Evolutionary conservation across 2,888 invertebrate species (phyloP).

Genomic region (Pammene aurita): DNA sequence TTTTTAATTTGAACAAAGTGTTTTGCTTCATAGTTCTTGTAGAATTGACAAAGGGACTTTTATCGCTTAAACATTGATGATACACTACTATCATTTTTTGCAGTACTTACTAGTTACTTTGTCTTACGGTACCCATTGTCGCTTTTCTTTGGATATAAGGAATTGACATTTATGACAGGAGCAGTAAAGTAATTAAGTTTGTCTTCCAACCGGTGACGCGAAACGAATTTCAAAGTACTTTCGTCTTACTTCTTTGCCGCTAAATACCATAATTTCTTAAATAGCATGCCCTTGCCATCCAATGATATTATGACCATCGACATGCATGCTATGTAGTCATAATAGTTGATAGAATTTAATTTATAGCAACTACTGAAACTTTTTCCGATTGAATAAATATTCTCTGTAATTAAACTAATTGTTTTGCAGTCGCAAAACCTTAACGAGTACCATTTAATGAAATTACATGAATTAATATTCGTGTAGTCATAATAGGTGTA

Average conservation of each 20-base stretch:
- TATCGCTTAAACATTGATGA: background rate
- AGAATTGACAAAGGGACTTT: background rate
- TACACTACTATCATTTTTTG: slow-evolving; percentile 5
- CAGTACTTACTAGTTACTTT: background rate
- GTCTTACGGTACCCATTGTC: slow-evolving; percentile 17
- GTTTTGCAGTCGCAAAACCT: too few species aligned
- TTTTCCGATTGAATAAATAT: too few species aligned
- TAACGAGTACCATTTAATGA: too few species aligned
- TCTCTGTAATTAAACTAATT: too few species aligned
- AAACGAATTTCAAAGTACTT: slow-evolving; percentile 28
- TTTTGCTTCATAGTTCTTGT: background rate
- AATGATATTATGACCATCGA: background rate
- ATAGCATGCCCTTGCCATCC: background rate
- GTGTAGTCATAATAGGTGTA: too few species aligned
- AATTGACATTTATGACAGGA: slow-evolving; percentile 45
- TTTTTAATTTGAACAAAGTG: too few species aligned
- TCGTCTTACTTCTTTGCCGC: slow-evolving; percentile 22
- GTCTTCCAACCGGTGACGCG: slow-evolving; percentile 6
- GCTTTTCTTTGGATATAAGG: slow-evolving; percentile 23
- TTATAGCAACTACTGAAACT: too few species aligned
- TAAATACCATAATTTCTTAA: slow-evolving; percentile 6
- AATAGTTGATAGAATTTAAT: too few species aligned
- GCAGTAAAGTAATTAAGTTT: slow-evolving; percentile 4
- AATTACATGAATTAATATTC: too few species aligned
- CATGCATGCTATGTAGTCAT: too few species aligned